phyloP scores from a whole-genome alignment of 2,113 vertebrate genomes.

The Oxyruncus cristatus region DNA sequence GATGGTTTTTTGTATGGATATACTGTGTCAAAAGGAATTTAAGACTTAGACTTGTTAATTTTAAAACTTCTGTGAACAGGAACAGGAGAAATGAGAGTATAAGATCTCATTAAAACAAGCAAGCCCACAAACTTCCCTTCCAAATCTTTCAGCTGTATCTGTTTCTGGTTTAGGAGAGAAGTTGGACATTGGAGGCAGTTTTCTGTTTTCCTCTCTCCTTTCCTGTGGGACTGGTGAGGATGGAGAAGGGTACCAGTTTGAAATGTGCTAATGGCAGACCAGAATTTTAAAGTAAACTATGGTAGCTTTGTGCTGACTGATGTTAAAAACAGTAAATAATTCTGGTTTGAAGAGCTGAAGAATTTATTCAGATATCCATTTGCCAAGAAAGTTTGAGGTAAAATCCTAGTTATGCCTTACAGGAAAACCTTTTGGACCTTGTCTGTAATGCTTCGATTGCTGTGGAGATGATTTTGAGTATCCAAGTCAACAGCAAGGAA shows the following conservation, averaged over 20 bases:
- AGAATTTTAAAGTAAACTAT: not conserved
- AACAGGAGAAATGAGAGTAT: not conserved
- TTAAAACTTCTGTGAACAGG: not conserved
- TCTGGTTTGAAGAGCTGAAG: conserved; percentile 50
- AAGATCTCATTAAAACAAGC: not conserved
- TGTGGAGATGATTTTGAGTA: conserved; percentile 61
- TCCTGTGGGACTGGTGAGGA: not conserved
- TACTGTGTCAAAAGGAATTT: not conserved
- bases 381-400: conserved; percentile 65
- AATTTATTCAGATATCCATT: conserved; percentile 23
- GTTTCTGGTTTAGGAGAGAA: not conserved
- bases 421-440: conserved; percentile 12
- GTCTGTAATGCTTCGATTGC: conserved; percentile 61
- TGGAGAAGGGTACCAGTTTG: not conserved
- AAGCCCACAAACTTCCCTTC: not conserved
- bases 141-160: not conserved
- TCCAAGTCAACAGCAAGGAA: conserved; percentile 32
- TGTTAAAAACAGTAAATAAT: not conserved
- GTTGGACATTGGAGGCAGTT: not conserved
- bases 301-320: not conserved
- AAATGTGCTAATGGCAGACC: not conserved
- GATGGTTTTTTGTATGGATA: not conserved
- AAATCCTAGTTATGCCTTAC: conserved; percentile 50
- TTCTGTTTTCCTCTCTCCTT: not conserved
- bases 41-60: not conserved